Base-by-base conservation (phyloP, 2,888 invertebrate species). In the Tyria jacobaeae region DNA sequence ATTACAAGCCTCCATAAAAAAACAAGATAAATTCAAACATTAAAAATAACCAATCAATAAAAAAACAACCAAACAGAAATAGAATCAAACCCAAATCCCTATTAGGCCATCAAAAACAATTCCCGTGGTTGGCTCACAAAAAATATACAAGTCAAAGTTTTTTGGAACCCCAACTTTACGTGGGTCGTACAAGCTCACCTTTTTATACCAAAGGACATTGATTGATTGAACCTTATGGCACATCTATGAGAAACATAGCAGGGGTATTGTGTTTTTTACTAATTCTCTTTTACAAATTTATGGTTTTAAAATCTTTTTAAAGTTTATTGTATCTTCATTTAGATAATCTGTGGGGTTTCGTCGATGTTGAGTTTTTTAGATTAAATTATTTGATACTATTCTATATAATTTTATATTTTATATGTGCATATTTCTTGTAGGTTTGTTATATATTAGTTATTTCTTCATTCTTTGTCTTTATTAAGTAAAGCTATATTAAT, bases 201-300 rank as follows among this genome's bases (percentile, higher is more conserved):
- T 89, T 91, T 92, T 91, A 89, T 88, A 89, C 89, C 87, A 88
- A 87, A 86, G 87, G 93, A 92, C 93, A 89, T 92, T 93, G 93
- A 93, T 93, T 92, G 92, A 93, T 93, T 90, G 90, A 88, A 88
- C 92, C 88, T 91, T 91, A 90, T 89, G 86, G 87, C 82, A 85
- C 79, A 84, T 85, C 90, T 91, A 89, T 92, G 90, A 88, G 91
- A 88, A 90, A 85, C 88, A 82, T 87, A 78, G 89, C 82, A 79
- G 87, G 76, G 88, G 85, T 80, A 89, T 89, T 89, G 88, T 90
- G 90, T 91, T 92, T 59, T 92, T 91, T 63, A 61, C 63, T 78
- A 71, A 75, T 62, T 66, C 79, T 84, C 86, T 44, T 87, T 87
- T 85, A 71, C 73, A 59, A 69, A 72, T 76, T 81, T 78, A 70